A percentile compares a stretch with the other conserved stretches of the same genome.
Conservation (phyloP, 2,797 vertebrate species). For the Microctenopoma stevenorrisi region DNA sequence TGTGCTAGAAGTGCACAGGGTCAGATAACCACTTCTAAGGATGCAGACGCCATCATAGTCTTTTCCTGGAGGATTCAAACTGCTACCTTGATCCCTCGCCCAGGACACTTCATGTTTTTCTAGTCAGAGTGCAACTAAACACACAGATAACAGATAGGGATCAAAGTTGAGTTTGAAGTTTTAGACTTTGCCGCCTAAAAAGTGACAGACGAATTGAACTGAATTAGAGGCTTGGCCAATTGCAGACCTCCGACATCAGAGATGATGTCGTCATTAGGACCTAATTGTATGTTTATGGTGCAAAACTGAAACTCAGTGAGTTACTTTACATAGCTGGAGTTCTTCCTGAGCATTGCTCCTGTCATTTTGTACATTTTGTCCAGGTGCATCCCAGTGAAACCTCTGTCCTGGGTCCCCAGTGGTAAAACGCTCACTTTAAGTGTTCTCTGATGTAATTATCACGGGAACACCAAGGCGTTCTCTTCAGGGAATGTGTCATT, state of each 20-base stretch:
- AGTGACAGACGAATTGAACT: too few species aligned
- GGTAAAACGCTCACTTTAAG: not conserved
- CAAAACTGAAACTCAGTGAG: not conserved
- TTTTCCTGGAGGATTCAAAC: not conserved
- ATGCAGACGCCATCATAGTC: not conserved
- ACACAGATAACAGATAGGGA: not conserved
- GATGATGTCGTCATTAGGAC: too few species aligned
- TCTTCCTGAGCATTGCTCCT: not conserved
- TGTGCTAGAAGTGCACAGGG: not conserved
- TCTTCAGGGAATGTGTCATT: constrained; percentile 3
- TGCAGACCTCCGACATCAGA: too few species aligned
- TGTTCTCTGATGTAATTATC: not conserved
- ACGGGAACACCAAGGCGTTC: constrained; percentile 6
- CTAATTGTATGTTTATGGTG: not conserved
- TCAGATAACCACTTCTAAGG: not conserved
- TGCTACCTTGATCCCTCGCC: not conserved
- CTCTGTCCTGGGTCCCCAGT: not conserved
- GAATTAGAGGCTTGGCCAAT: too few species aligned
- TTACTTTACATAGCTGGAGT: not conserved
- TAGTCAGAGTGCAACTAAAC: not conserved
- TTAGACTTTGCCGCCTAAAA: too few species aligned
- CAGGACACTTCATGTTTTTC: not conserved
- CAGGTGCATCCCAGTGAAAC: constrained; percentile 11
- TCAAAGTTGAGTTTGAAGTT: too few species aligned
- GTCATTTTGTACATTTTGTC: constrained; percentile 1